Evolutionary conservation across 2,797 vertebrate genomes (phyloP).

Genomic region (Cyprinella venusta): DNA sequence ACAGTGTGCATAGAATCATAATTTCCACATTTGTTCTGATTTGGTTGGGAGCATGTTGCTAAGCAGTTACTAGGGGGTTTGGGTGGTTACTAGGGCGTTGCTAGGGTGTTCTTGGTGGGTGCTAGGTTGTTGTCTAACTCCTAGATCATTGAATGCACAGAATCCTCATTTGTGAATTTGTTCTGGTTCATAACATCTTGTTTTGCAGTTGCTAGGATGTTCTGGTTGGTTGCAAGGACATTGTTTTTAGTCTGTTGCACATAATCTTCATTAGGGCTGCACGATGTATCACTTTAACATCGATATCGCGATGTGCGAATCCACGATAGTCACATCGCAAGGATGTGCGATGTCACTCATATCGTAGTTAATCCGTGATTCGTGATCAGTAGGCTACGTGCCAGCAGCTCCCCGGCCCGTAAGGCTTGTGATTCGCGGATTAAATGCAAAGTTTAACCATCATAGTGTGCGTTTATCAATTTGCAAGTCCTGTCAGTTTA

Average conservation of each 20-base stretch:
- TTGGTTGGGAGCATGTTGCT: not conserved
- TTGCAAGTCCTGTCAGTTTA: too few species aligned
- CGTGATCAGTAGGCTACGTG: too few species aligned
- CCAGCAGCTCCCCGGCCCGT: too few species aligned
- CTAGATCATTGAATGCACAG: not conserved
- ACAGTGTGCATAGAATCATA: not conserved
- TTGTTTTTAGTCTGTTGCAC: not conserved
- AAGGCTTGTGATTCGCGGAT: too few species aligned
- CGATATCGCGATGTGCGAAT: too few species aligned
- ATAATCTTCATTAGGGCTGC: not conserved
- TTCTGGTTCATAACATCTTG: not conserved
- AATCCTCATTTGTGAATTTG: not conserved
- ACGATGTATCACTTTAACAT: too few species aligned
- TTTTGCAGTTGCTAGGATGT: slow-evolving; percentile 4
- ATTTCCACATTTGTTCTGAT: not conserved
- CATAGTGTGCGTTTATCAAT: too few species aligned
- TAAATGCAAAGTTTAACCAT: too few species aligned
- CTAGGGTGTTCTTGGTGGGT: not conserved
- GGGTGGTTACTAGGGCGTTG: not conserved
- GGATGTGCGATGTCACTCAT: too few species aligned
- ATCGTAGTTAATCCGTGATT: too few species aligned
- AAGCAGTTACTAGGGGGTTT: not conserved
- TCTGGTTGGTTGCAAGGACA: not conserved
- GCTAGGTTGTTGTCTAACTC: not conserved
- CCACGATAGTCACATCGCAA: too few species aligned